A percentile compares a stretch with the other conserved stretches of the same genome.
Evolutionary conservation across 35 echinoderm and acorn worm species (phyloP).

Genomic region (Heliocidaris erythrogramma): DNA sequence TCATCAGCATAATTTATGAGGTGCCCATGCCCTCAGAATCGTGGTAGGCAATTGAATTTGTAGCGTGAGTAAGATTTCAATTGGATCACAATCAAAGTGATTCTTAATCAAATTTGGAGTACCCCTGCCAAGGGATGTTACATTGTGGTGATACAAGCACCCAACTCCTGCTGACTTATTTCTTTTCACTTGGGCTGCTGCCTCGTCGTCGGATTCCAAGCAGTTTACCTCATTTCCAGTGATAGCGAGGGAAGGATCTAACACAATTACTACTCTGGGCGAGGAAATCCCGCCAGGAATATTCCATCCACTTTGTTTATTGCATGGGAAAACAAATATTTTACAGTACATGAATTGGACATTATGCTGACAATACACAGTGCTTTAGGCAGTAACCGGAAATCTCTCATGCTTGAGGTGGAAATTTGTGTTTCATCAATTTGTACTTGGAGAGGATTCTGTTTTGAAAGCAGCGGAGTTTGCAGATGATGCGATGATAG

Average conservation of each 20-base stretch:
- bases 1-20: background rate
- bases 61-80: background rate
- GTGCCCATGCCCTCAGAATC: background rate
- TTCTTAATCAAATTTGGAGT: constrained; percentile 27
- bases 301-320: background rate
- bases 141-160: background rate
- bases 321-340: background rate
- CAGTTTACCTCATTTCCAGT: background rate
- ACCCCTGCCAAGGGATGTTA: background rate
- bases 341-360: background rate
- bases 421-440: constrained; percentile 12
- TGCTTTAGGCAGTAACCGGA: background rate
- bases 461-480: background rate
- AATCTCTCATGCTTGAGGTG: background rate
- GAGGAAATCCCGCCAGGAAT: background rate
- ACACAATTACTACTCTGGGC: background rate
- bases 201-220: background rate
- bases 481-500: background rate
- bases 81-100: constrained; percentile 6
- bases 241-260: background rate
- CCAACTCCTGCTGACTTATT: background rate
- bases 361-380: background rate
- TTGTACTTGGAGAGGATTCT: background rate
- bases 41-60: constrained; percentile 26
- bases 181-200: background rate